Conservation (phyloP, 2,888 invertebrate genomes). For the Hydroisotoma schaefferi region DNA sequence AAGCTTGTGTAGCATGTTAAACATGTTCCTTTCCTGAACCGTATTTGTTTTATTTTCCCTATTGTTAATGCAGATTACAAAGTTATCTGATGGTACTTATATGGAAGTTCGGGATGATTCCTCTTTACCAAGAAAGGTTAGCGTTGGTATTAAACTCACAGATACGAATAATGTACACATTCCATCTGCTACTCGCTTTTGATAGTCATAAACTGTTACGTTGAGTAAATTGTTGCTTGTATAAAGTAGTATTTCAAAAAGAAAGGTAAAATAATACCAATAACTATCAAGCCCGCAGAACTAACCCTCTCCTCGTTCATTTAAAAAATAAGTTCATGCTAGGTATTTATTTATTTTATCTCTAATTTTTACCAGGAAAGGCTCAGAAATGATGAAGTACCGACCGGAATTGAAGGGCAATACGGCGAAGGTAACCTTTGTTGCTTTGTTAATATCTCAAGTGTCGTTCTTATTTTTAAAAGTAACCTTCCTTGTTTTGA, state of each 20-base stretch:
- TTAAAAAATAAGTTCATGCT: too few species aligned
- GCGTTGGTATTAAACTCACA: too few species aligned
- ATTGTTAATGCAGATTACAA: constrained; percentile 38
- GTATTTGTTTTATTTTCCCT: constrained; percentile 23
- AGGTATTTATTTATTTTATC: too few species aligned
- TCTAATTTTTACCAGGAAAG: constrained; percentile 21
- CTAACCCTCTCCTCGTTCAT: too few species aligned
- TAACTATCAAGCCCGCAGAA: too few species aligned
- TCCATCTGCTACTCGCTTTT: too few species aligned
- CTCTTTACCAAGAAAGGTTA: constrained; percentile 36
- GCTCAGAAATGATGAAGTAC: constrained; percentile 17
- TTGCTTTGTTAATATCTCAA: background rate
- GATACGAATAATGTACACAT: too few species aligned
- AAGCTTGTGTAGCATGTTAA: constrained; percentile 3
- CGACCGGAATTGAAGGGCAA: constrained; percentile 35
- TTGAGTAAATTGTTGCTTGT: too few species aligned
- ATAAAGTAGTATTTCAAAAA: too few species aligned
- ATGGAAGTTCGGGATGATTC: constrained; percentile 35
- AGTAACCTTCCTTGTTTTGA: constrained; percentile 1
- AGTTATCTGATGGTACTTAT: constrained; percentile 41
- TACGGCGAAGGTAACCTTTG: constrained; percentile 45
- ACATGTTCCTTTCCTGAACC: constrained; percentile 15
- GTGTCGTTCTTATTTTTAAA: background rate
- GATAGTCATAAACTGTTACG: too few species aligned
- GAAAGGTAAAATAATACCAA: too few species aligned